Conservation (phyloP, 2,888 invertebrate species). For the Rapana venosa region DNA sequence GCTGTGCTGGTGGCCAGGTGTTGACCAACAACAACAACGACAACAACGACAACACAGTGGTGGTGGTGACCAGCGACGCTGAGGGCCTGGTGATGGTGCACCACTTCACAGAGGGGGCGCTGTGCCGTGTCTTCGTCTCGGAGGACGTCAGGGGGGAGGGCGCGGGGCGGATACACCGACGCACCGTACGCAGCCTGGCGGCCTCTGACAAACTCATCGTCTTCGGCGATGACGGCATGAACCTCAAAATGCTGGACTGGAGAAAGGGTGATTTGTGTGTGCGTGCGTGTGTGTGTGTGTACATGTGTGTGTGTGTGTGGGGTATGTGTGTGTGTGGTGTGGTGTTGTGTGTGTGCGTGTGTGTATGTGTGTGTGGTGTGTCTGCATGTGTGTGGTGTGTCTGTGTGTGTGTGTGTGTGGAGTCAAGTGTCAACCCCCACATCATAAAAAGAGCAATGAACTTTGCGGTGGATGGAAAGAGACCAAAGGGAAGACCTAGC, state of each 20-base stretch:
- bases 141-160: constrained; percentile 64
- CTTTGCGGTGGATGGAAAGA: no score
- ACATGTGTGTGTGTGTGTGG: not conserved
- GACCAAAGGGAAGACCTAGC: no score
- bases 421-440: not conserved
- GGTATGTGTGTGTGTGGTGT: no score
- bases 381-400: not conserved
- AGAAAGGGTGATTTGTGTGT: constrained; percentile 63
- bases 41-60: no score
- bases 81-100: constrained; percentile 71
- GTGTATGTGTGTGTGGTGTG: not conserved
- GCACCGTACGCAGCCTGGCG: constrained; percentile 62
- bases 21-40: no score
- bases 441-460: no score
- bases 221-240: constrained; percentile 74
- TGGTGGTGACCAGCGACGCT: constrained; percentile 57
- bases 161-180: constrained; percentile 47
- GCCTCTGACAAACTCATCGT: constrained; percentile 57
- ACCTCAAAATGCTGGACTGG: constrained; percentile 73
- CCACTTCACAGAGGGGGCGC: constrained; percentile 58
- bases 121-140: constrained; percentile 68
- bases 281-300: not conserved
- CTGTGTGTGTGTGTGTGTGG: not conserved
- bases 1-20: constrained; percentile 54
- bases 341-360: not conserved